These are phyloP conservation scores for Cantharis lateralis DNA, from an alignment of 2,888 invertebrate genomes.

Conservation along the genomic window DNA sequence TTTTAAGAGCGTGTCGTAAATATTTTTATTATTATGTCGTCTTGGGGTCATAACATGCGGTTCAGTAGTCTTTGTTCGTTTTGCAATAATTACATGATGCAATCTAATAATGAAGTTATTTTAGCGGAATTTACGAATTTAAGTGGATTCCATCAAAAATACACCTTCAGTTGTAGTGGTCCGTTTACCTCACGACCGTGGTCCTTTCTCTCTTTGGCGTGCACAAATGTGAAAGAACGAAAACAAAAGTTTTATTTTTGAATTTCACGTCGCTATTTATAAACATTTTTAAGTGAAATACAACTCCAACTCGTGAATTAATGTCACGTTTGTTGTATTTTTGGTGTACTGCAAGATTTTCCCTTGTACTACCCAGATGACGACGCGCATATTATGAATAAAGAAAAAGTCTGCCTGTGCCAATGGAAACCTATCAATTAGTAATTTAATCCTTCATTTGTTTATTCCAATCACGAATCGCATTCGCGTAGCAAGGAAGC, in stretches of 20 bases:
- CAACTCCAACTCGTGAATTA: background rate
- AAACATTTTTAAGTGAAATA: background rate
- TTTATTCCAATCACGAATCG: background rate
- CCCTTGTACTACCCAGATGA: background rate
- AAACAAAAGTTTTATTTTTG: background rate
- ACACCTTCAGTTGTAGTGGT: background rate
- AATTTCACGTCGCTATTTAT: background rate
- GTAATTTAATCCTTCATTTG: background rate
- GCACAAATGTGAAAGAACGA: background rate
- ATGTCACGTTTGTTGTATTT: background rate
- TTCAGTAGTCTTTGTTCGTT: background rate
- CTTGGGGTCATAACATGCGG: background rate
- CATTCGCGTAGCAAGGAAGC: background rate
- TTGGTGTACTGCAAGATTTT: background rate
- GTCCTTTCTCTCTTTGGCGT: background rate
- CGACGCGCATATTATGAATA: background rate
- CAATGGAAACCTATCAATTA: background rate
- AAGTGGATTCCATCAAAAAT: background rate
- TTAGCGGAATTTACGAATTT: background rate
- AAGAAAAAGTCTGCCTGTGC: background rate
- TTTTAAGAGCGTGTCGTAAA: background rate
- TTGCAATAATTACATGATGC: background rate
- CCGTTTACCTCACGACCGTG: background rate
- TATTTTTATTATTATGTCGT: background rate
- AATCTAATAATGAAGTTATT: no score